Evolutionary conservation across 2,888 invertebrate genomes (phyloP), one percentile per base, ranked within the genome.

Genomic region (Protonemura montana): DNA sequence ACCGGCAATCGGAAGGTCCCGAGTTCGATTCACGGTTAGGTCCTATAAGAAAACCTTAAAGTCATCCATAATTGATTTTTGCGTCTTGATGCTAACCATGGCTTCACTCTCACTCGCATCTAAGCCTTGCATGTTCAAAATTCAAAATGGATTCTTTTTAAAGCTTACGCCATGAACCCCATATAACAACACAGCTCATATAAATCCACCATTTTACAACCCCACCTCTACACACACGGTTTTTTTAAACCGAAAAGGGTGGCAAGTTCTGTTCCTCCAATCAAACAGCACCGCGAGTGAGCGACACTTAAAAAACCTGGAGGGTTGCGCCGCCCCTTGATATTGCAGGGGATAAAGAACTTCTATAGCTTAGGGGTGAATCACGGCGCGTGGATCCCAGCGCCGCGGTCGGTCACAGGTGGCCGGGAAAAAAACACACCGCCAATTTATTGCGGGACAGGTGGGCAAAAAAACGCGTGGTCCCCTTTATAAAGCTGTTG

Each of bases 381-480:
- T n/a, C n/a, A n/a, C n/a, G n/a, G n/a, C n/a, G n/a, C n/a, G n/a
- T n/a, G n/a, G n/a, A n/a, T n/a, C n/a, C n/a, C 13, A 5, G 41
- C 41, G 41, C 41, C 41, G 6, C 13, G 6, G 41, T 41, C 41
- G 41, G 13, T 59, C 59, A 16, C 59, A 59, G 59, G 59, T 59
- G 59, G 59, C 21, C 59, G 59, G 59, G 16, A 59, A 59, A 59
- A 59, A 59, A 35, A 3, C 59, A 59, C 16, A 10, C 59, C 1
- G 21, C 59, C 59, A 59, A 59, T 59, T 59, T 21, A 13, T 7
- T 21, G 59, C 16, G 59, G 59, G 59, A 21, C 59, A 59, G 59
- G 59, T 59, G 59, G 59, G 59, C 59, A 59, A 59, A 59, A 59
- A 59, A 59, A n/a, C 41, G 59, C 59, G 59, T 59, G 35, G 16